phyloP scores from a whole-genome alignment of 2,113 vertebrate genomes.

The Tachysurus fulvidraco region DNA sequence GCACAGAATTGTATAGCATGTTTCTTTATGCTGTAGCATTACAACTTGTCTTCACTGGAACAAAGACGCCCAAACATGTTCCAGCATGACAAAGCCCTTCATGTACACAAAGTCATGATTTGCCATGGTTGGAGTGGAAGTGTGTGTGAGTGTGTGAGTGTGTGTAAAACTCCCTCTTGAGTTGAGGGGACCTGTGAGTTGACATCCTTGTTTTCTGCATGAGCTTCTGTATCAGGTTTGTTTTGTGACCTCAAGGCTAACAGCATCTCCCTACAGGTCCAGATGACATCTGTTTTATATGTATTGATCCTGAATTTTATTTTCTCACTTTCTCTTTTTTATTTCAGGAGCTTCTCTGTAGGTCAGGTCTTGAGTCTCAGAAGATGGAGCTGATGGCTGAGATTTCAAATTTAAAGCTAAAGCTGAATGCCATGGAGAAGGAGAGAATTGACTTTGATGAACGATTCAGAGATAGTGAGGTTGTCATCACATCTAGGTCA shows the following conservation, averaged over 20 bases:
- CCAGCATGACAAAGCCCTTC: not conserved
- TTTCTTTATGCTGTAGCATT: not conserved
- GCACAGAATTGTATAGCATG: not conserved
- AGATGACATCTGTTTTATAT: not conserved
- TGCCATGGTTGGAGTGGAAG: not conserved
- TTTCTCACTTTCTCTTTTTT: not conserved
- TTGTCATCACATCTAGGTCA: slow-evolving; percentile 47
- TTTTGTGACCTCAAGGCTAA: not conserved
- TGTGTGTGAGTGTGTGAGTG: no score
- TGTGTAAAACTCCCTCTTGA: not conserved
- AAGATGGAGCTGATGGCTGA: slow-evolving; percentile 93
- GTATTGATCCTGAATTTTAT: not conserved
- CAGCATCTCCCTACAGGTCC: not conserved
- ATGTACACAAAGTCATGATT: not conserved
- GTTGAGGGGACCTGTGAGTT: not conserved
- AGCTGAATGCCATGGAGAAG: slow-evolving; percentile 85
- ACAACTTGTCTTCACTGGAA: not conserved
- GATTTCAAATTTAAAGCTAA: slow-evolving; percentile 91
- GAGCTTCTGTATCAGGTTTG: not conserved
- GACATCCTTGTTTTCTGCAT: not conserved
- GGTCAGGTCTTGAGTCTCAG: slow-evolving; percentile 89
- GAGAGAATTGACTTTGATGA: slow-evolving; percentile 85
- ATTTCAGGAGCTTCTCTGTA: slow-evolving; percentile 87
- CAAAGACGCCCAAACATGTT: not conserved
- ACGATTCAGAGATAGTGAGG: slow-evolving; percentile 88